A percentile compares a stretch with the other conserved stretches of the same genome.
These are phyloP conservation scores for Aradophagus sp. DNA, from an alignment of 1,140 invertebrate species.

Conservation along the genomic window DNA sequence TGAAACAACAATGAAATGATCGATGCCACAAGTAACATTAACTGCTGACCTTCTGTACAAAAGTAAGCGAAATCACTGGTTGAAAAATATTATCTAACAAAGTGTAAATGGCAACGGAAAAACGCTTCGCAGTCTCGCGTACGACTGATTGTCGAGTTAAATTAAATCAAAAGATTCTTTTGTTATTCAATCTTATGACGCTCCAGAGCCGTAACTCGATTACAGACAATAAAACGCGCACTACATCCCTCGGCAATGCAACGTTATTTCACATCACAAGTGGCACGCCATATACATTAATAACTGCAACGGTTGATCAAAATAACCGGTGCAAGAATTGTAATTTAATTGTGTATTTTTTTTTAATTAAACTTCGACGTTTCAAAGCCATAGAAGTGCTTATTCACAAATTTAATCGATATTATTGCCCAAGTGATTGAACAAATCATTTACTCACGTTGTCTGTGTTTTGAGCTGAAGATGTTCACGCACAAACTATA, in stretches of 20 bases:
- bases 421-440: too few species aligned
- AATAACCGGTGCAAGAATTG: too few species aligned
- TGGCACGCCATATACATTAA: too few species aligned
- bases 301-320: too few species aligned
- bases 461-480: slow-evolving; percentile 5
- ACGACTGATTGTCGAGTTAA: slow-evolving; percentile 23
- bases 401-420: too few species aligned
- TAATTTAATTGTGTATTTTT: too few species aligned
- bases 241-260: slow-evolving; percentile 10
- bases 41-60: slow-evolving; percentile 12
- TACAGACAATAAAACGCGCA: slow-evolving; percentile 21
- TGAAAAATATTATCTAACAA: slow-evolving; percentile 24
- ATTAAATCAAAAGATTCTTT: slow-evolving; percentile 44
- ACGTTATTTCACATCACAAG: slow-evolving; percentile 4
- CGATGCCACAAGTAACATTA: slow-evolving; percentile 1
- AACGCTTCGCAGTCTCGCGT: slow-evolving; percentile 15
- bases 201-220: slow-evolving; percentile 31
- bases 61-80: neutral
- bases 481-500: slow-evolving; percentile 39
- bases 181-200: slow-evolving; percentile 46
- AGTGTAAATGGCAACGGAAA: slow-evolving; percentile 8
- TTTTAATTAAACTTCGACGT: too few species aligned
- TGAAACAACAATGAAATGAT: too few species aligned
- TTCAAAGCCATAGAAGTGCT: too few species aligned
- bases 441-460: slow-evolving; percentile 42